A percentile compares a stretch with the other conserved stretches of the same genome.
Evolutionary conservation across 2,113 vertebrate genomes (phyloP).

Genomic region (Eulemur macaco): DNA sequence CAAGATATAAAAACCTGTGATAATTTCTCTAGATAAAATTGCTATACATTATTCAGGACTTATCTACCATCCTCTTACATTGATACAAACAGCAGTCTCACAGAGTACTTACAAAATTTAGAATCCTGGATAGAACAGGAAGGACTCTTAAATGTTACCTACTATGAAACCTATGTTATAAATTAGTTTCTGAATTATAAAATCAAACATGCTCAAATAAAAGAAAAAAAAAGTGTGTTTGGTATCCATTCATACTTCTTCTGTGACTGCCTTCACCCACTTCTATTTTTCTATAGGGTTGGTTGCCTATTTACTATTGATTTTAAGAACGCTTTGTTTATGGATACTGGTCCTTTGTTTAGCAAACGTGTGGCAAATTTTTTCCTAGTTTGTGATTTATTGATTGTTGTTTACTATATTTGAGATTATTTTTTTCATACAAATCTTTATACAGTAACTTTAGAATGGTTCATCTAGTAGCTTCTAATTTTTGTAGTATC

Average conservation of each 20-base stretch:
- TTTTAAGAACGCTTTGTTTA: neutral
- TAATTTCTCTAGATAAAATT: constrained; percentile 23
- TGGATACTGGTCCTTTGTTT: neutral
- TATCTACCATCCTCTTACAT: neutral
- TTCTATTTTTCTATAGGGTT: neutral
- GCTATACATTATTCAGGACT: neutral
- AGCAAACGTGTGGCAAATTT: neutral
- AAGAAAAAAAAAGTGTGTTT: constrained; percentile 3
- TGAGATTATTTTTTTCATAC: constrained; percentile 36
- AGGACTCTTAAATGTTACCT: neutral
- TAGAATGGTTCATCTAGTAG: neutral
- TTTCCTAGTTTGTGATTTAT: neutral
- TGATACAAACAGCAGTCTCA: neutral
- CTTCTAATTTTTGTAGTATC: constrained; percentile 18
- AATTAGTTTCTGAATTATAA: constrained; percentile 19
- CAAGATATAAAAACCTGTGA: constrained; percentile 17
- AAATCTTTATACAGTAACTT: neutral
- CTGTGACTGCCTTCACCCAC: neutral
- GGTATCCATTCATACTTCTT: neutral
- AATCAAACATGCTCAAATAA: neutral
- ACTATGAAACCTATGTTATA: neutral
- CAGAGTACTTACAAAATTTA: neutral
- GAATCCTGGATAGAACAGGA: constrained; percentile 5
- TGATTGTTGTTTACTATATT: neutral
- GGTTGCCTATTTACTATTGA: neutral